Conservation (phyloP, 1,140 invertebrate genomes). For the Anoplophora glabripennis region DNA sequence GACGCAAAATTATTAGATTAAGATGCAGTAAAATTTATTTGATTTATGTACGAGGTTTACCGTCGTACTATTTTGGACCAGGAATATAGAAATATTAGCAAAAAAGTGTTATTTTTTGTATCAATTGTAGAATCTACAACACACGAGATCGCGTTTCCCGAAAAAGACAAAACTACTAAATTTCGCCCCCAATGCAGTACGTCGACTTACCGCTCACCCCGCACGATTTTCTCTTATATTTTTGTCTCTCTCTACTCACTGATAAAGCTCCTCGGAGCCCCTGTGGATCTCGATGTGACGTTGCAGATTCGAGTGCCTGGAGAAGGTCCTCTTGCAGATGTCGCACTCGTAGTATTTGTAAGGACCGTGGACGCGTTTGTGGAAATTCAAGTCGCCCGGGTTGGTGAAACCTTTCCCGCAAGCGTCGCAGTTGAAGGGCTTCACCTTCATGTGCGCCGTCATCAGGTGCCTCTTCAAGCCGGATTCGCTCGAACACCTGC, state of each 20-base stretch:
- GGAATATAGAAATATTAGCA: too few relatives aligned
- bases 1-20: too few relatives aligned
- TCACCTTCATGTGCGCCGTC: constrained; percentile 12
- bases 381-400: constrained; percentile 15
- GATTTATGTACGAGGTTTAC: too few relatives aligned
- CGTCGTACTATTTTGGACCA: too few relatives aligned
- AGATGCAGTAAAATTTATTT: too few relatives aligned
- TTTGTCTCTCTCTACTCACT: constrained; percentile 1
- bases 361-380: constrained; percentile 5
- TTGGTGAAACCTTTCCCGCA: constrained; percentile 17
- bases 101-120: too few relatives aligned
- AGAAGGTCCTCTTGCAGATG: constrained; percentile 40
- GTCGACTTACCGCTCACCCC: too few relatives aligned
- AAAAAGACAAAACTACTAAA: too few relatives aligned
- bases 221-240: too few relatives aligned
- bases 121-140: too few relatives aligned
- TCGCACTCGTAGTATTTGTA: constrained; percentile 29
- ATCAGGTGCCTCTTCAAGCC: background rate
- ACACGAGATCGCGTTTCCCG: too few relatives aligned
- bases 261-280: constrained; percentile 32
- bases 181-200: too few relatives aligned
- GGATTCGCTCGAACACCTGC: background rate
- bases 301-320: constrained; percentile 42
- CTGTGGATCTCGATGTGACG: constrained; percentile 43
- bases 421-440: constrained; percentile 2